Evolutionary conservation across 1,140 invertebrate species (phyloP), one percentile per base, ranked within the genome.

Genomic region (Vollenhovia emeryi): DNA sequence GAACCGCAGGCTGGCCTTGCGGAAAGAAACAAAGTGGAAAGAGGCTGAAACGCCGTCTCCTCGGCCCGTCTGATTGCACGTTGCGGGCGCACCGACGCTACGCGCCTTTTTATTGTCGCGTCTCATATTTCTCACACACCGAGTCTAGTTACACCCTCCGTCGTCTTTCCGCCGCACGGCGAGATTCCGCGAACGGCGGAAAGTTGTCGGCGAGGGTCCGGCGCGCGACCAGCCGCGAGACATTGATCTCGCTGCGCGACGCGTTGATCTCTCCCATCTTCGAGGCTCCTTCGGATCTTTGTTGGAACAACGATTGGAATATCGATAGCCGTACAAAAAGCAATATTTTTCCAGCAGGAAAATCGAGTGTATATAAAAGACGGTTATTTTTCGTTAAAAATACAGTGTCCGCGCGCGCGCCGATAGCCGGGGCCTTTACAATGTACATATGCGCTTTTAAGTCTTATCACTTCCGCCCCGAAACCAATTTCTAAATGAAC

Each of bases 401-500:
- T 50, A 15, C 59, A 66, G 21, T 40, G 71, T 71, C 40, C 36
- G 15, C 27, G 30, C n/a, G 30, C n/a, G 50, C 8, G 59, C 13
- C 24, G 11, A 82, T 79, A 79, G n/a, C 9, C 62, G 21, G 3
- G n/a, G 5, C 36, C n/a, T 27, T 15, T 21, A 80, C 36, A 13
- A 7, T 52, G 21, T 30, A 36, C n/a, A n/a, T 3, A 21, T 48
- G 36, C 18, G 50, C 27, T 80, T 80, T 73, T 33, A 82, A 40
- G 18, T 73, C 66, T 71, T 82, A 82, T 59, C 78, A 33, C 50
- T 82, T 82, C 78, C 78, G 66, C 36, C 11, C 27, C 33, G 48
- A 82, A 73, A 73, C 66, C 78, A 71, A 55, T 73, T 80, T 82
- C 78, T 82, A 82, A 82, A 82, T 68, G 69, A 82, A 73, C 24